These are phyloP conservation scores for Orthonevra nobilis DNA, from an alignment of 2,888 invertebrate species.

Conservation along the genomic window DNA sequence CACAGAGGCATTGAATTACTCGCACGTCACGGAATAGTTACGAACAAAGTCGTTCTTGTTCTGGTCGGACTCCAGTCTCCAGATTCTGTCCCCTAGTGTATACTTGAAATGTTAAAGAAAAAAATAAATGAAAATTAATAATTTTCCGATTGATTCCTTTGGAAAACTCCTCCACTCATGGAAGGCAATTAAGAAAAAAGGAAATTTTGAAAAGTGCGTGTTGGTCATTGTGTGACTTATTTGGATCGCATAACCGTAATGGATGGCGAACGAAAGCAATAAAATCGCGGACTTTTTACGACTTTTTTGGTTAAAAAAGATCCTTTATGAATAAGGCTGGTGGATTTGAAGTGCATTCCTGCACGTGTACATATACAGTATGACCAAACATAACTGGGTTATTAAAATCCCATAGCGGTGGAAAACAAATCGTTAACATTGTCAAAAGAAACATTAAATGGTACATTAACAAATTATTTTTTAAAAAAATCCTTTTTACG, in stretches of 20 bases:
- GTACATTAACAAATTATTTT: constrained; percentile 41
- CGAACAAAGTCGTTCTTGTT: not conserved
- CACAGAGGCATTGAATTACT: constrained; percentile 62
- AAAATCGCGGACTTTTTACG: constrained; percentile 67
- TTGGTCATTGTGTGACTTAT: constrained; percentile 9
- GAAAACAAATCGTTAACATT: constrained; percentile 66
- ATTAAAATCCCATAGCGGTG: constrained; percentile 60
- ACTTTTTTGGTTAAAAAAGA: constrained; percentile 41
- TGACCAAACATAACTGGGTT: constrained; percentile 24
- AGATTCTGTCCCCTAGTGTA: constrained; percentile 46
- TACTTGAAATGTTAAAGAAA: not conserved
- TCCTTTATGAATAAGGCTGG: no score
- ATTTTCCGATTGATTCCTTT: constrained; percentile 14
- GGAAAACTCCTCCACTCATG: constrained; percentile 13
- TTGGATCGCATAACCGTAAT: constrained; percentile 33
- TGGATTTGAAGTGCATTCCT: constrained; percentile 25
- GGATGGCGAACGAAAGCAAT: constrained; percentile 43
- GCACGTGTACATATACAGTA: constrained; percentile 34
- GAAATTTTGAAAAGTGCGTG: constrained; percentile 2
- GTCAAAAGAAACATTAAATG: constrained; percentile 68
- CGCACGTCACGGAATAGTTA: constrained; percentile 4
- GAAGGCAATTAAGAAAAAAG: constrained; percentile 52
- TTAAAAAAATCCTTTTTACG: constrained; percentile 48
- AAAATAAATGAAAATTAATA: constrained; percentile 45
- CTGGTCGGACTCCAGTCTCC: not conserved